Percentiles rank a stretch among this genome's conserved stretches.
Evolutionary conservation across 2,113 vertebrate species (phyloP).

Genomic region (Erythrocebus patas): DNA sequence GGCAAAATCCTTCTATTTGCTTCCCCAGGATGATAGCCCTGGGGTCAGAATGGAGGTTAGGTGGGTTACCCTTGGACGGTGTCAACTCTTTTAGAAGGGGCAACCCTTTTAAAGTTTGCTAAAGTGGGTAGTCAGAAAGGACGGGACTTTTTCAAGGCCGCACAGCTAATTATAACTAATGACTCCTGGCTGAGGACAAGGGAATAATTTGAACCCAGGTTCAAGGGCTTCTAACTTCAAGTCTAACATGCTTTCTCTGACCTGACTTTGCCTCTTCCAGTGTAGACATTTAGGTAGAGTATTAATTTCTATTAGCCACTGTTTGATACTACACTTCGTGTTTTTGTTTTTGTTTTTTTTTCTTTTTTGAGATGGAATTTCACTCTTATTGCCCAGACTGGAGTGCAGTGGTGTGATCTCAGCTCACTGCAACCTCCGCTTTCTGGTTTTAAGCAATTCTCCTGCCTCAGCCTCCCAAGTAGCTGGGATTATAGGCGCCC

Average conservation of each 20-base stretch:
- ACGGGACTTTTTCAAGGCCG: background rate
- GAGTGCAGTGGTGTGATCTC: no score
- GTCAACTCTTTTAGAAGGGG: background rate
- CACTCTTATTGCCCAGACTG: no score
- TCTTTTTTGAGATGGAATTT: no score
- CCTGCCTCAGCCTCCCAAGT: no score
- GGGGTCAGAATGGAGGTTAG: background rate
- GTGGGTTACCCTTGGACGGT: no score
- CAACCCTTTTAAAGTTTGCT: background rate
- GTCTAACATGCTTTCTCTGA: background rate
- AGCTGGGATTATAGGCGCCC: no score
- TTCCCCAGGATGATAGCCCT: background rate
- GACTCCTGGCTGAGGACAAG: background rate
- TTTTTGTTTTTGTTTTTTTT: no score
- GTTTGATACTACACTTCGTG: background rate
- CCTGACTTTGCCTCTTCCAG: background rate
- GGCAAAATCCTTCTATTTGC: background rate
- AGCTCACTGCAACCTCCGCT: no score
- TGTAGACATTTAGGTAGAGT: background rate
- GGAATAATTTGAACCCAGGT: background rate
- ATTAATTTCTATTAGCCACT: background rate
- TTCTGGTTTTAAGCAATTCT: no score
- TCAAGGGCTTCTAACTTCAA: background rate
- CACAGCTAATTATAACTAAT: background rate
- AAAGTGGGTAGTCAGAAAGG: background rate